A percentile compares a stretch with the other conserved stretches of the same genome.
These are phyloP conservation scores for Aptenodytes patagonicus DNA, from an alignment of 2,113 vertebrate species.

Conservation along the genomic window DNA sequence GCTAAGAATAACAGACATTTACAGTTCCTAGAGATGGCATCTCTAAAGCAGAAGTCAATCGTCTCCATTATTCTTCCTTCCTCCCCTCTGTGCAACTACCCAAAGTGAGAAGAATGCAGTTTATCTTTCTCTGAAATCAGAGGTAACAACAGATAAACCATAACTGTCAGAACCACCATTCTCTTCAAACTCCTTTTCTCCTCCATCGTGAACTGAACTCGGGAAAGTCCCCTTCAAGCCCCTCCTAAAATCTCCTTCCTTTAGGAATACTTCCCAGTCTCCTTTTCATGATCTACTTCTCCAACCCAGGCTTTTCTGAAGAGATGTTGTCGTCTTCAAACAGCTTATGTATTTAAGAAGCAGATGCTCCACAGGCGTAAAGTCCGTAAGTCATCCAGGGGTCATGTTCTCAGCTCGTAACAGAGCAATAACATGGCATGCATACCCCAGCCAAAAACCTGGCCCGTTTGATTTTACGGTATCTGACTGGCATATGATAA, in stretches of 20 bases:
- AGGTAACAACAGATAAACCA: background rate
- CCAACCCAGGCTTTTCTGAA: background rate
- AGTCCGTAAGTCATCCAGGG: background rate
- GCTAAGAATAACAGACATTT: background rate
- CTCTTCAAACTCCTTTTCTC: background rate
- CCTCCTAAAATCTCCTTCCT: background rate
- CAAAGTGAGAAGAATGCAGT: background rate
- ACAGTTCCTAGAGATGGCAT: background rate
- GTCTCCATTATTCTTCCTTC: background rate
- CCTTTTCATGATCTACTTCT: background rate
- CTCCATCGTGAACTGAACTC: background rate
- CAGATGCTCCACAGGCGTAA: background rate
- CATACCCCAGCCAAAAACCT: background rate
- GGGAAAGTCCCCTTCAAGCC: background rate
- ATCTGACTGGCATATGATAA: background rate
- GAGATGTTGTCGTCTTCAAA: background rate
- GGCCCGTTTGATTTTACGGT: fast-evolving
- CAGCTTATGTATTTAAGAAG: background rate
- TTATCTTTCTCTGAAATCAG: background rate
- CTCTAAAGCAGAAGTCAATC: background rate
- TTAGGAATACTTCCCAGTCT: background rate
- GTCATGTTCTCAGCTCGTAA: fast-evolving
- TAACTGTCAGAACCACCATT: background rate
- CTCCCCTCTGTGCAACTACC: background rate
- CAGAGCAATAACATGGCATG: background rate